A percentile compares a stretch with the other conserved stretches of the same genome.
These are phyloP conservation scores for Brenthis hecate DNA, from an alignment of 2,888 invertebrate genomes.

Conservation along the genomic window DNA sequence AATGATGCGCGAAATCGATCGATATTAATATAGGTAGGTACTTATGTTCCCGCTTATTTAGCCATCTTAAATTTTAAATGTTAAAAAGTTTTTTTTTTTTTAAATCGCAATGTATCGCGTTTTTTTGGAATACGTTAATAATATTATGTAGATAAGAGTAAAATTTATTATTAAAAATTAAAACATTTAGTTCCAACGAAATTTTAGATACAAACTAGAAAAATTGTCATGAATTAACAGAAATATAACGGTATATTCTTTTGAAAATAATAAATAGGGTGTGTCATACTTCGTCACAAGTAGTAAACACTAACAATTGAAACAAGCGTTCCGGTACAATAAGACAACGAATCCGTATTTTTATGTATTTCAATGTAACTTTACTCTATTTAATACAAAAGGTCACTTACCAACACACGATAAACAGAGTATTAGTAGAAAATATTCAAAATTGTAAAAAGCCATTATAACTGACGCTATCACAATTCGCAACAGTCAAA, in stretches of 20 bases:
- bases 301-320: constrained; percentile 37
- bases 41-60: neutral
- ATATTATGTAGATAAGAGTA: too few relatives aligned
- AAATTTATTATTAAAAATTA: too few relatives aligned
- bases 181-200: too few relatives aligned
- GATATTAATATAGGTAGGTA: neutral
- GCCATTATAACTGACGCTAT: constrained; percentile 50
- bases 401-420: constrained; percentile 57
- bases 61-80: constrained; percentile 2
- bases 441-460: constrained; percentile 50
- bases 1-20: constrained; percentile 28
- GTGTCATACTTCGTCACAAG: constrained; percentile 37
- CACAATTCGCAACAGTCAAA: constrained; percentile 14
- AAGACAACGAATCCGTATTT: neutral
- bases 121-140: too few relatives aligned
- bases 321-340: neutral
- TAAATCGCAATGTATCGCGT: neutral
- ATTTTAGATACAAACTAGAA: too few relatives aligned
- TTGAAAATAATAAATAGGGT: constrained; percentile 32
- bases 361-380: neutral
- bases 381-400: constrained; percentile 7
- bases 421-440: constrained; percentile 51
- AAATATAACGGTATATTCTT: constrained; percentile 11
- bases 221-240: neutral
- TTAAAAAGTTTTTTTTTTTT: neutral